Conservation (phyloP, 2,113 vertebrate species). For the Clarias macrocephalus region DNA sequence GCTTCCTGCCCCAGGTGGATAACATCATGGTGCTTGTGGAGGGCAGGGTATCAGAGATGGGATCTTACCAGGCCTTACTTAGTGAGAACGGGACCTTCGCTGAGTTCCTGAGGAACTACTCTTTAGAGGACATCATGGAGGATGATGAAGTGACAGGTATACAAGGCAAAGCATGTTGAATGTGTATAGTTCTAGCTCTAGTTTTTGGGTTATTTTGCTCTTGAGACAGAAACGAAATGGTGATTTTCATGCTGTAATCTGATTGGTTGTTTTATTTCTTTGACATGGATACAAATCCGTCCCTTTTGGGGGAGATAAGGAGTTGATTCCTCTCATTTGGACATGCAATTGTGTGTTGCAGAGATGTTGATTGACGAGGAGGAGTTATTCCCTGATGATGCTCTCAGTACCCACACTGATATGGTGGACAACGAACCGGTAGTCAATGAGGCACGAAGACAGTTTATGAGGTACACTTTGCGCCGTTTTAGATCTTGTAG, state of each 20-base stretch:
- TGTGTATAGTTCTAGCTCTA: neutral
- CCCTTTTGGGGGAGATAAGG: neutral
- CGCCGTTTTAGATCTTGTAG: neutral
- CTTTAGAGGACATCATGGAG: slow-evolving; percentile 76
- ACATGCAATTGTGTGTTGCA: slow-evolving; percentile 45
- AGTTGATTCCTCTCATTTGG: slow-evolving; percentile 9
- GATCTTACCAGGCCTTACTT: slow-evolving; percentile 86
- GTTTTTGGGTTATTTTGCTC: neutral
- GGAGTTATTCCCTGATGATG: slow-evolving; percentile 80
- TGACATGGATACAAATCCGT: neutral
- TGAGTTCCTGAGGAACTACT: slow-evolving; percentile 90
- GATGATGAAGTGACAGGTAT: slow-evolving; percentile 78
- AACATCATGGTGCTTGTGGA: slow-evolving; percentile 87
- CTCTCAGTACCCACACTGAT: slow-evolving; percentile 86
- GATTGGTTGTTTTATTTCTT: neutral
- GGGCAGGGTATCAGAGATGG: slow-evolving; percentile 86
- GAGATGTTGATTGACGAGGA: slow-evolving; percentile 77
- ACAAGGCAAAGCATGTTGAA: neutral
- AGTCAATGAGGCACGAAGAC: slow-evolving; percentile 81
- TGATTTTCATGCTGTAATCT: neutral
- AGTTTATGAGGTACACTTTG: slow-evolving; percentile 83
- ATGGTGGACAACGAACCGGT: slow-evolving; percentile 82
- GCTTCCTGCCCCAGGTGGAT: slow-evolving; percentile 92
- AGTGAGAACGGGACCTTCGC: slow-evolving; percentile 85
- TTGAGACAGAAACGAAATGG: neutral